Evolutionary conservation across 2,888 invertebrate genomes (phyloP).

Genomic region (Drosophila pseudotalamancana): DNA sequence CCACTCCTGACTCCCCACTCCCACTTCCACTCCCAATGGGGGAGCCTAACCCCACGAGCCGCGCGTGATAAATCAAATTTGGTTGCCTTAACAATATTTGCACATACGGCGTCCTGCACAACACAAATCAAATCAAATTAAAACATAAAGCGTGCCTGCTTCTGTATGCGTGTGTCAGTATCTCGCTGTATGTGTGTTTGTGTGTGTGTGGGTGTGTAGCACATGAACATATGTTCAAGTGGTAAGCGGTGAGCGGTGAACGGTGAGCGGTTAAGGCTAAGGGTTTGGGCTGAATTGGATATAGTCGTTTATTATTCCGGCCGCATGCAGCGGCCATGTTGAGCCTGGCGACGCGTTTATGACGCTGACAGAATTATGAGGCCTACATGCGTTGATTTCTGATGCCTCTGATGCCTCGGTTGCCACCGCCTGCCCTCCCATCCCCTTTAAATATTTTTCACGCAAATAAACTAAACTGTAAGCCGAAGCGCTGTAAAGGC

Average conservation of each 20-base stretch:
- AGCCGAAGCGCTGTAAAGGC: constrained; percentile 50
- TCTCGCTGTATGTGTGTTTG: constrained; percentile 16
- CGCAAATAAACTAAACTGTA: constrained; percentile 78
- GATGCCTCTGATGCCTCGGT: constrained; percentile 39
- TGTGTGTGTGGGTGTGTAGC: constrained; percentile 27
- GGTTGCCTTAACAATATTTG: constrained; percentile 78
- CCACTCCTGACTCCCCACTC: neutral
- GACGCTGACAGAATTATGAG: constrained; percentile 81
- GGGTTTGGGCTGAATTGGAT: constrained; percentile 36
- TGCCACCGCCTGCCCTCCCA: constrained; percentile 14
- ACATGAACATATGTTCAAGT: constrained; percentile 43
- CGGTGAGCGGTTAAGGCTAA: constrained; percentile 11
- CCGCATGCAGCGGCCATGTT: constrained; percentile 70
- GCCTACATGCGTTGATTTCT: constrained; percentile 77
- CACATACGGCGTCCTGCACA: constrained; percentile 69
- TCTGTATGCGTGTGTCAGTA: neutral
- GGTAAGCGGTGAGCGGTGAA: constrained; percentile 3
- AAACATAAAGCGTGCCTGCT: constrained; percentile 77
- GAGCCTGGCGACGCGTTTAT: constrained; percentile 77
- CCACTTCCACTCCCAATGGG: neutral
- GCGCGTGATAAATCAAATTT: constrained; percentile 80
- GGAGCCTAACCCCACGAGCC: constrained; percentile 7
- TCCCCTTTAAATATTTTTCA: constrained; percentile 77
- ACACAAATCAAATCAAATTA: constrained; percentile 82
- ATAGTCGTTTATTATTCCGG: constrained; percentile 75